Evolutionary conservation across 1,140 invertebrate species (phyloP).

Genomic region (Ladona fulva): DNA sequence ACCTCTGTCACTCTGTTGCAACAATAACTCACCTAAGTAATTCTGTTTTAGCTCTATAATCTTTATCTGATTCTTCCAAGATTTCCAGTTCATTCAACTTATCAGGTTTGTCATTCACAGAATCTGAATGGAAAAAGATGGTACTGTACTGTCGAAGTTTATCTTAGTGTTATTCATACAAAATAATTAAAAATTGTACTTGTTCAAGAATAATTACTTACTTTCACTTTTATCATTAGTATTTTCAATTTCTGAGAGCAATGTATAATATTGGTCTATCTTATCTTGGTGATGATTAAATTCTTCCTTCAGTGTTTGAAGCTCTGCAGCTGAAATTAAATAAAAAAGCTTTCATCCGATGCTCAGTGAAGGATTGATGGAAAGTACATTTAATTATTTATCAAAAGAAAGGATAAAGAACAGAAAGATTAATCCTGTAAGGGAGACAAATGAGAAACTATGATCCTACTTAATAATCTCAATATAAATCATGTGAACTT

Average conservation of each 20-base stretch:
- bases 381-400: too few relatives aligned
- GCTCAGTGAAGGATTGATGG: too few relatives aligned
- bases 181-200: constrained; percentile 19
- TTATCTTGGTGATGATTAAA: constrained; percentile 89
- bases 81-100: constrained; percentile 46
- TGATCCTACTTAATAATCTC: too few relatives aligned
- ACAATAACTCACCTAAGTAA: constrained; percentile 40
- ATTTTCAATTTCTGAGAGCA: constrained; percentile 60
- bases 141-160: too few relatives aligned
- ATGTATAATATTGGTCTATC: constrained; percentile 76
- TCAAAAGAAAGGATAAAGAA: too few relatives aligned
- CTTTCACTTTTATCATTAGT: constrained; percentile 51
- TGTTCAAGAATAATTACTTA: constrained; percentile 33
- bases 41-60: constrained; percentile 54
- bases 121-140: constrained; percentile 25
- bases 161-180: not conserved
- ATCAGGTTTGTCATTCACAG: constrained; percentile 42
- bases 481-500: too few relatives aligned
- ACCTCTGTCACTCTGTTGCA: too few relatives aligned
- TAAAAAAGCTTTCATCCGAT: too few relatives aligned
- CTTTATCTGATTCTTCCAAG: constrained; percentile 48
- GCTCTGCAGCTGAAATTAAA: constrained; percentile 54
- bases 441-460: too few relatives aligned
- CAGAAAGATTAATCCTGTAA: too few relatives aligned
- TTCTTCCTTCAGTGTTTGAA: constrained; percentile 76